These are phyloP conservation scores for Xylophagus ater DNA, from an alignment of 2,888 invertebrate species.

Conservation along the genomic window DNA sequence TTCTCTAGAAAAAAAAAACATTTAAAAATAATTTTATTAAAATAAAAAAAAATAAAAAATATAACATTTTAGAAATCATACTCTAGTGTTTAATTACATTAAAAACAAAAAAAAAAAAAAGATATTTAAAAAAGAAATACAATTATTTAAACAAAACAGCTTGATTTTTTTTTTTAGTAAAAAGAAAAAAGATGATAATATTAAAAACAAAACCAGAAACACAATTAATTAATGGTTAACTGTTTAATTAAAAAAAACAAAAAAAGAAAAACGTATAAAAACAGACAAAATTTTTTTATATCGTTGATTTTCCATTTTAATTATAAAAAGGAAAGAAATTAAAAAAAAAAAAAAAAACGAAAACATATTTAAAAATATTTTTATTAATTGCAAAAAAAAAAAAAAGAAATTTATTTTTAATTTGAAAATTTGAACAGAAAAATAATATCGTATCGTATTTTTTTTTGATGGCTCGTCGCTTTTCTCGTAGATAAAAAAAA, in stretches of 20 bases:
- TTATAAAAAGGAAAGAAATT: conserved; percentile 2
- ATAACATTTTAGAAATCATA: too few species aligned
- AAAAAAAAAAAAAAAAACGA: neutral
- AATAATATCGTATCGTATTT: too few species aligned
- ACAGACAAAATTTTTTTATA: too few species aligned
- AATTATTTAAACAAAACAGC: neutral
- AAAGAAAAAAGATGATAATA: neutral
- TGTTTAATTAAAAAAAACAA: neutral
- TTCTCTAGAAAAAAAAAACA: neutral
- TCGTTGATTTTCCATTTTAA: too few species aligned
- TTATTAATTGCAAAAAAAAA: neutral
- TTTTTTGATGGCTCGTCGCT: too few species aligned
- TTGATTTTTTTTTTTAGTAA: neutral
- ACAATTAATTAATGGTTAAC: neutral
- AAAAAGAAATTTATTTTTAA: neutral
- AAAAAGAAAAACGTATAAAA: neutral
- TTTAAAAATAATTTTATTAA: neutral
- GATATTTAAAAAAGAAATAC: neutral
- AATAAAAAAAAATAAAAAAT: too few species aligned
- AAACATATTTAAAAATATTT: neutral
- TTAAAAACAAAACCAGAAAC: neutral
- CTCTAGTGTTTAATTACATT: too few species aligned
- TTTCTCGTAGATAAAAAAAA: too few species aligned
- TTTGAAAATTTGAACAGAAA: conserved; percentile 3
- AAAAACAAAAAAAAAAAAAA: neutral